Conservation (phyloP, 92 coral and sea anemone species). For the Zoanthus solanderi region DNA sequence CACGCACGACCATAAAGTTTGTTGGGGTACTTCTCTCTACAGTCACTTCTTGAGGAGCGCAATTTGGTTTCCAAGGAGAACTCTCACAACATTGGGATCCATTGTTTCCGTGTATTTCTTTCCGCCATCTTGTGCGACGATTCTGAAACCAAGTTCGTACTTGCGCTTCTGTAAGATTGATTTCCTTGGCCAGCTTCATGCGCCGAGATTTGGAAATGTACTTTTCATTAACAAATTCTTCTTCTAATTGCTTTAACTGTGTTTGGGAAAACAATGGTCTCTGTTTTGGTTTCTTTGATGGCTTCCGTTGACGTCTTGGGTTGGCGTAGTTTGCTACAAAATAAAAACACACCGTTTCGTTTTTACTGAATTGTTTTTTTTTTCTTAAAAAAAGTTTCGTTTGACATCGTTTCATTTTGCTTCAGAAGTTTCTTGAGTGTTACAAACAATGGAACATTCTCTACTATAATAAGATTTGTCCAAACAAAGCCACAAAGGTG, state of each 20-base stretch:
- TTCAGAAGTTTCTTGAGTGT: background rate
- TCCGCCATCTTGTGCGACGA: slow-evolving; percentile 92
- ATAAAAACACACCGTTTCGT: background rate
- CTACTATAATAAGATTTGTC: too few relatives aligned
- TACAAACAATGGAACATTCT: too few relatives aligned
- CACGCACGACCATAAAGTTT: slow-evolving; percentile 76
- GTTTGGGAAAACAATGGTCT: slow-evolving; percentile 88
- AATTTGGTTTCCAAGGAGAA: slow-evolving; percentile 39
- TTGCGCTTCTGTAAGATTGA: slow-evolving; percentile 87
- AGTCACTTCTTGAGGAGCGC: slow-evolving; percentile 28
- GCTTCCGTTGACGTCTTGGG: slow-evolving; percentile 79
- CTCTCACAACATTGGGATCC: slow-evolving; percentile 54
- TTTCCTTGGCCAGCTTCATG: slow-evolving; percentile 79
- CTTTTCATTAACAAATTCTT: slow-evolving; percentile 84
- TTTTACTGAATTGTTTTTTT: background rate
- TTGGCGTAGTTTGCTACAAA: slow-evolving; percentile 74
- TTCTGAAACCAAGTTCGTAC: slow-evolving; percentile 94
- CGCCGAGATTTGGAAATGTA: slow-evolving; percentile 90
- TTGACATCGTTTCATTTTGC: background rate
- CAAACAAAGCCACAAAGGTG: too few relatives aligned
- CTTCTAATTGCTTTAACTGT: slow-evolving; percentile 84
- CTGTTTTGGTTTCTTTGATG: slow-evolving; percentile 85
- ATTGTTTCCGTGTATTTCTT: slow-evolving; percentile 78
- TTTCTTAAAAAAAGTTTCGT: background rate
- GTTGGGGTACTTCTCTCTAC: slow-evolving; percentile 13